phyloP scores from a whole-genome alignment of 2,797 vertebrate species.

The Falco rusticolus region DNA sequence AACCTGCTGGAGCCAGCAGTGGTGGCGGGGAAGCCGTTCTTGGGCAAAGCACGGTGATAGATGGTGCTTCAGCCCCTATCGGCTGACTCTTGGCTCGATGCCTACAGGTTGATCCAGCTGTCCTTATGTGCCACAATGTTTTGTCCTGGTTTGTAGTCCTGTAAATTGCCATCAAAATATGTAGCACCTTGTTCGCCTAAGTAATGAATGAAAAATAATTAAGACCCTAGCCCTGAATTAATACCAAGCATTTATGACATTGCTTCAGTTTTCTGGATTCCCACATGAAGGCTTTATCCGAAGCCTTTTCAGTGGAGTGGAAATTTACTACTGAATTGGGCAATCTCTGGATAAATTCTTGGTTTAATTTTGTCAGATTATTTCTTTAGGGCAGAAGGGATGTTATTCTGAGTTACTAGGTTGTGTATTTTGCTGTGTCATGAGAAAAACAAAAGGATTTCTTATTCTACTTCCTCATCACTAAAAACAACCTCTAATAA shows the following conservation, averaged over 20 bases:
- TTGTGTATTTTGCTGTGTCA: constrained; percentile 58
- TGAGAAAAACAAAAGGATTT: constrained; percentile 60
- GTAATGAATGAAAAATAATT: neutral
- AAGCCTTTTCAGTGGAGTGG: constrained; percentile 23
- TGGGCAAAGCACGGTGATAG: neutral
- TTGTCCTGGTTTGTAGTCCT: neutral
- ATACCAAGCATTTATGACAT: neutral
- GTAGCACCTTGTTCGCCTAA: neutral
- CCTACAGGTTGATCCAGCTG: neutral
- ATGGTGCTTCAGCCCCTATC: neutral
- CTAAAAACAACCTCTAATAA: constrained; percentile 55
- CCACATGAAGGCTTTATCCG: neutral
- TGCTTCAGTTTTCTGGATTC: neutral
- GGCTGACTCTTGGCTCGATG: neutral
- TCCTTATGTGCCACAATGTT: neutral
- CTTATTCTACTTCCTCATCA: constrained; percentile 63
- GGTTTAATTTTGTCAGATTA: constrained; percentile 62
- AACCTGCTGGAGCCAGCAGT: neutral
- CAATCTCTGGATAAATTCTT: constrained; percentile 48
- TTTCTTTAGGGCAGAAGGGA: constrained; percentile 63
- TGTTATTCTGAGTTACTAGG: constrained; percentile 60
- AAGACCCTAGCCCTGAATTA: neutral
- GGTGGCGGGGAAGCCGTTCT: neutral
- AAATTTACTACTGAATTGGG: constrained; percentile 54
- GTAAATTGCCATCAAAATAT: neutral